Evolutionary conservation across 1,140 invertebrate genomes (phyloP), one percentile per base, ranked within the genome.

Genomic region (Papilio glaucus): DNA sequence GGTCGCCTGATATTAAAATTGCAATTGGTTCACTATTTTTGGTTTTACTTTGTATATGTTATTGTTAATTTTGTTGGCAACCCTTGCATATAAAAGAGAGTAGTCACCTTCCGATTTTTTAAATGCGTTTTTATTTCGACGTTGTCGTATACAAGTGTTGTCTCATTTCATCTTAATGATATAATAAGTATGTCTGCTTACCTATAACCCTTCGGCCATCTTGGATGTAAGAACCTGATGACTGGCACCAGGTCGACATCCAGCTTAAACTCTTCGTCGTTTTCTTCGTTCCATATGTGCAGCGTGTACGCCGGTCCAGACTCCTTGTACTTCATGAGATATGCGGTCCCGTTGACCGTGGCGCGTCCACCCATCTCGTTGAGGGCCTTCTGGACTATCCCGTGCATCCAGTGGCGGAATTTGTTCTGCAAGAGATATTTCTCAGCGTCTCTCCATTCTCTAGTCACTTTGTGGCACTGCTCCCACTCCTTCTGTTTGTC

Each of bases 261-360:
- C 13, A 94, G 71, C 5, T 53, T 65, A 37, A 88, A 91, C 0
- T 76, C 18, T 0, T 83, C 72, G 1, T 75, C 78, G 0, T 73
- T 78, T 0, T 61, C 63, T 5, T 15, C 63, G 21, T 86, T 76
- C 4, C 71, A 21, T 12, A 94, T 76, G 18, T 75, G 83, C 15
- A 94, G 60, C 1, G 93, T 94, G 73, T 93, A 93, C 0, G 94
- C 93, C 3, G 94, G 94, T 1, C 94, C 93, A 4, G 86, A 85
- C 38, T 90, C 86, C 63, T 71, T 89, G 53, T 86, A 85, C 26
- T 37, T 88, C 37, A 93, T 67, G 38, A 90, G n/a, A 24, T 88
- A 88, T 0, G 73, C 78, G 7, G 79, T 82, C 0, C 82, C 86
- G 26, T 88, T 85, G 5, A 88, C 83, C 0, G 70, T 77, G 0